Evolutionary conservation across 2,888 invertebrate species (phyloP).

Genomic region (Omphaloscelis lunosa): DNA sequence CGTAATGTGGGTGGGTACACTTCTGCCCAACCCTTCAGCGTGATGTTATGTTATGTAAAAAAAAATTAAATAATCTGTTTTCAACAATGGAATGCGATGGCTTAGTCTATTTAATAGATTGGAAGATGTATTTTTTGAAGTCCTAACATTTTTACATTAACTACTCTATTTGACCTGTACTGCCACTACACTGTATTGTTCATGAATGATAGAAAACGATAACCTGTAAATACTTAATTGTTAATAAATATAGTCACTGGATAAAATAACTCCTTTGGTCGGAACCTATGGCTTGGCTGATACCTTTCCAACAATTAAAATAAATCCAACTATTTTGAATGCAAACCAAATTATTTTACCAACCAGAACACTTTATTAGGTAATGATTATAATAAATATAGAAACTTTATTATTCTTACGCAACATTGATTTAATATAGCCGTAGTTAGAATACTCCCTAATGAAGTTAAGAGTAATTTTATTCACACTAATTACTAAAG

Average conservation of each 20-base stretch:
- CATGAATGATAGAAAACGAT: not conserved
- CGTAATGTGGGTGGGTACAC: no score
- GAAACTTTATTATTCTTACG: conserved; percentile 59
- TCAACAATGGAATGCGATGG: not conserved
- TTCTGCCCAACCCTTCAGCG: no score
- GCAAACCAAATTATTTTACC: conserved; percentile 31
- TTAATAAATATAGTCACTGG: not conserved
- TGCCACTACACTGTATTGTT: not conserved
- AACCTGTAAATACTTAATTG: not conserved
- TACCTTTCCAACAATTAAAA: conserved; percentile 23
- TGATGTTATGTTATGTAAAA: no score
- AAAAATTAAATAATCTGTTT: not conserved
- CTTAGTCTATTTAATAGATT: not conserved
- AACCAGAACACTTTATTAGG: conserved; percentile 32
- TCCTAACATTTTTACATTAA: not conserved
- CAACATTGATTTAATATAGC: conserved; percentile 57
- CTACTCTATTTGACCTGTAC: no score
- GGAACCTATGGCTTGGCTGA: not conserved
- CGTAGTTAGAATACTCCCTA: conserved; percentile 51
- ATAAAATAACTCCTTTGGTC: conserved; percentile 8
- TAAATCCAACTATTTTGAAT: conserved; percentile 4
- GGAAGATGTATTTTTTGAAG: not conserved
- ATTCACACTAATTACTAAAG: conserved; percentile 64
- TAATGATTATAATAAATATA: conserved; percentile 55
- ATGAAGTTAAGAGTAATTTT: conserved; percentile 68